Conservation (phyloP, 2,797 vertebrate genomes). For the Aphelocoma californica region DNA sequence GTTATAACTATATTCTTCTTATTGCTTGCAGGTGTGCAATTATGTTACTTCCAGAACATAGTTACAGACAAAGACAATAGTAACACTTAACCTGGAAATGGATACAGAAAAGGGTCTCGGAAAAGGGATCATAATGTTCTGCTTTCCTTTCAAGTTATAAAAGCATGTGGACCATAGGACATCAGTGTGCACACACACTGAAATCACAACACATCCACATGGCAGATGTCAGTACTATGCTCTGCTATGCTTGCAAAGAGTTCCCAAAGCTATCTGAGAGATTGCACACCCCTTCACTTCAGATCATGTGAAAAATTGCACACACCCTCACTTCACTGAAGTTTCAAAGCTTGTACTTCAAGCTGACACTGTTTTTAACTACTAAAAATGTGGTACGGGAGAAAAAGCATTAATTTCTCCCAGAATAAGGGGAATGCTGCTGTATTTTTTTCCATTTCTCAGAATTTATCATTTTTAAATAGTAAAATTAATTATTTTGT, state of each 20-base stretch:
- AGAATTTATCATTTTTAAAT: neutral
- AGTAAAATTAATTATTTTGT: constrained; percentile 8
- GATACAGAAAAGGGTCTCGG: neutral
- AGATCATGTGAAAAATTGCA: neutral
- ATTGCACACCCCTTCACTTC: neutral
- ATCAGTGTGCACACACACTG: neutral
- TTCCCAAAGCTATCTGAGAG: neutral
- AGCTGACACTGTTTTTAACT: neutral
- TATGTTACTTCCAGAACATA: neutral
- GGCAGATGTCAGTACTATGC: neutral
- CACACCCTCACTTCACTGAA: neutral
- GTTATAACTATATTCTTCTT: neutral
- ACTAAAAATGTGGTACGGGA: neutral
- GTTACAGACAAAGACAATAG: neutral
- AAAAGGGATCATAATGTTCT: neutral
- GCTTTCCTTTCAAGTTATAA: neutral
- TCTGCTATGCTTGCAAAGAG: neutral
- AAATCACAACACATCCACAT: accelerated
- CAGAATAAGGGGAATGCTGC: neutral
- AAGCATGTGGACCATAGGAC: neutral
- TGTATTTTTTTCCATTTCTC: constrained; percentile 45
- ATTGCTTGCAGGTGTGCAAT: neutral
- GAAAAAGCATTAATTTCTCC: constrained; percentile 30
- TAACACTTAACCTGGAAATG: neutral
- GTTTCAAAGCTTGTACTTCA: neutral